Base-by-base conservation (phyloP, 2,888 invertebrate species). In the Scaptomyza parva region DNA sequence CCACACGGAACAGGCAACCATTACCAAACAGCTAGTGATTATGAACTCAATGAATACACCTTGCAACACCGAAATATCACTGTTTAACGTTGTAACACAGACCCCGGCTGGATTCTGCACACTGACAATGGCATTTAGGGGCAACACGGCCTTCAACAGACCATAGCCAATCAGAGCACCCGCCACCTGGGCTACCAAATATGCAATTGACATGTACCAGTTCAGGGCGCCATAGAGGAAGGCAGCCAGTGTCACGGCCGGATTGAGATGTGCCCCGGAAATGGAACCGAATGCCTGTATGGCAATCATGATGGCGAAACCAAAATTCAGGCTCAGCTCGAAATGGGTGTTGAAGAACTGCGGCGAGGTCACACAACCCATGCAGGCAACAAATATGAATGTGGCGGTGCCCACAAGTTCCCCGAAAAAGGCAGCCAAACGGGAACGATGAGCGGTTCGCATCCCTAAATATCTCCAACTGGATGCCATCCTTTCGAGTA, bases 211-310 rank as follows among this genome's bases (percentile, higher is more conserved):
- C 43, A 94, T 92, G 7, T 60, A 51, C 59, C 86, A 77, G 0
- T 74, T 71, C 0, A 91, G 62, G 0, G 73, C 58, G 26, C 90
- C 89, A 53, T 90, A 90, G 8, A 91, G 65, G 0, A 94, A 90
- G 0, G 95, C 93, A 0, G 94, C 94, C 7, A 95, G 86, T 0
- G 96, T 95, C 11, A 96, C 94, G 1, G 94, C 94, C 0, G 96
- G 96, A 90, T 96, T 96, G 86, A 96, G 92, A 84, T 95, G 95
- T 0, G 95, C 95, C 22, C 95, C 95, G 43, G 96, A 96, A 62
- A 96, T 92, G 82, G 95, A 95, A 0, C 95, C 96, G 68, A 95
- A 94, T 51, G 93, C 93, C 93, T 95, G 94, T 57, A 96, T 93
- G 70, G 95, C 93, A 35, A 95, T 92, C 90, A 95, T 92, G 41